A percentile compares a stretch with the other conserved stretches of the same genome.
phyloP scores from a whole-genome alignment of 2,113 vertebrate genomes.

The Antechinus flavipes region DNA sequence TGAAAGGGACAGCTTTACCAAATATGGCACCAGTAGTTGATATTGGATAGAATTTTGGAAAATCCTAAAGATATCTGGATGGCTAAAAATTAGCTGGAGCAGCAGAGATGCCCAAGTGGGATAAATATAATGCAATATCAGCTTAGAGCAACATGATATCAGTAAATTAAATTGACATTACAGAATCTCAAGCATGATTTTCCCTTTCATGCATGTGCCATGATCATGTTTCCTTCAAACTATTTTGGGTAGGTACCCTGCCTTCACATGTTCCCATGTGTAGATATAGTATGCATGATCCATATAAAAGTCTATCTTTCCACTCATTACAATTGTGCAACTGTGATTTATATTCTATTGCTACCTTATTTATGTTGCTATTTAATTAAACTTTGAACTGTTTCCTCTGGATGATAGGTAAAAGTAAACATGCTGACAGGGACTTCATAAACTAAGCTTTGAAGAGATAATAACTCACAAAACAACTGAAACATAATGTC shows the following conservation, averaged over 20 bases:
- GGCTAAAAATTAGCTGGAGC: background rate
- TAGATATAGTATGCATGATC: background rate
- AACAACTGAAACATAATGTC: background rate
- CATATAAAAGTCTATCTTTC: background rate
- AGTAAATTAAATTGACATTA: background rate
- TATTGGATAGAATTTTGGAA: background rate
- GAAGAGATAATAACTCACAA: background rate
- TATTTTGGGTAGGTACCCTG: background rate
- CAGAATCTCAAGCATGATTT: background rate
- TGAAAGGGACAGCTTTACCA: background rate
- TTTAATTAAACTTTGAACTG: background rate
- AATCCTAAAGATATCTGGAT: background rate
- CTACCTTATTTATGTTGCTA: background rate
- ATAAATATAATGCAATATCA: background rate
- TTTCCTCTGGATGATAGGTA: background rate
- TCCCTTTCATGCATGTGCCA: background rate
- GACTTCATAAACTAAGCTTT: background rate
- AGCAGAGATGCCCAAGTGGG: background rate
- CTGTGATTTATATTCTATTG: background rate
- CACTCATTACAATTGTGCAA: background rate
- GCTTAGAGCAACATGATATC: background rate
- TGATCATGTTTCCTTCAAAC: background rate
- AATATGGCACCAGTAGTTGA: background rate
- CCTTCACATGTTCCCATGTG: background rate
- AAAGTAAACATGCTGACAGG: background rate